Evolutionary conservation across 2,888 invertebrate genomes (phyloP), one percentile per base, ranked within the genome.

Genomic region (Perdita meconis): DNA sequence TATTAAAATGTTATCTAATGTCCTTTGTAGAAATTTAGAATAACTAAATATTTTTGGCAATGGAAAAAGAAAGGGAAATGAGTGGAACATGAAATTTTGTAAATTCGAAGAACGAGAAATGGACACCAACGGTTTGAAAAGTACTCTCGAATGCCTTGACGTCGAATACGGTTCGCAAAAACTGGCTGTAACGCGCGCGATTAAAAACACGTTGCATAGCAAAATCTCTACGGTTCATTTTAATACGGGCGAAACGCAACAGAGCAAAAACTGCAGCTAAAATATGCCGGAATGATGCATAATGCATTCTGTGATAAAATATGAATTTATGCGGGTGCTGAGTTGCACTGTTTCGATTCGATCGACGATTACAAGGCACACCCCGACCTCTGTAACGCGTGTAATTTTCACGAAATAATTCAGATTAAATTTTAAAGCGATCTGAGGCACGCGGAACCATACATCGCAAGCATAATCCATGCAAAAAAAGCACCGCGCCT

Each of bases 281-380:
- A 83, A 83, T 83, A 83, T 79, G 79, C 84, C 69, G 70, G 77
- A 70, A 75, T 66, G 61, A 82, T 84, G 82, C 84, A 81, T 84
- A 77, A 84, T 84, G 80, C 77, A 84, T 84, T 77, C 74, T 59
- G 73, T 72, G 81, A 78, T 84, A 82, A 84, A 84, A 81, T 84
- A 84, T 84, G 84, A 84, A 84, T 84, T 84, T 84, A 84, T 84
- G 81, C 84, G 67, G 78, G 70, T 76, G 80, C 77, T 79, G 84
- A 83, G 74, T 76, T 77, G 77, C 61, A 65, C 74, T 53, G 73
- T 77, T 68, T 61, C 78, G 78, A 80, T 80, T 61, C 80, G 75
- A 80, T 78, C 80, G 78, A 42, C 80, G 78, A 80, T 80, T 80
- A 80, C 78, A 78, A 80, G 78, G 71, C 75, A 56, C 51, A n/a